Percentiles rank a stretch among this genome's conserved stretches.
phyloP scores from a whole-genome alignment of 1,140 invertebrate species.

The Leptinotarsa texana region DNA sequence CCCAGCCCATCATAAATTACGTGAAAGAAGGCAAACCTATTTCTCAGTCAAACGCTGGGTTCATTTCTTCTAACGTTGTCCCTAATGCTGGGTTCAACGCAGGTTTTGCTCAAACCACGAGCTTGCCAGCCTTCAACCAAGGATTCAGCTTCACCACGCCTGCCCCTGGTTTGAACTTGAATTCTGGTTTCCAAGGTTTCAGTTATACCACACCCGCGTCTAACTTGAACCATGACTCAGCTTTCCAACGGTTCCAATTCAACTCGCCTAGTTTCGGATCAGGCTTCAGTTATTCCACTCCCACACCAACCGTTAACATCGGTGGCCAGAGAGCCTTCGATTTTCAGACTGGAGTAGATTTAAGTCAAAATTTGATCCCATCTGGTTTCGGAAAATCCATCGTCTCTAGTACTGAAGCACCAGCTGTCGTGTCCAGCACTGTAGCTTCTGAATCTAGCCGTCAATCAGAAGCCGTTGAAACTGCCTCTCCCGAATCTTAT shows the following conservation, averaged over 20 bases:
- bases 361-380: not conserved
- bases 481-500: not conserved
- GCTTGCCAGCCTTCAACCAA: not conserved
- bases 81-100: not conserved
- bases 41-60: not conserved
- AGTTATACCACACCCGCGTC: not conserved
- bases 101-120: not conserved
- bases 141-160: not conserved
- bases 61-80: not conserved
- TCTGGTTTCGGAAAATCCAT: not conserved
- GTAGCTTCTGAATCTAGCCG: constrained; percentile 4
- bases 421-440: not conserved
- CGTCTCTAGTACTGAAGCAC: not conserved
- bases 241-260: not conserved
- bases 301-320: not conserved
- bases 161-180: not conserved
- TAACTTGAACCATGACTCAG: not conserved
- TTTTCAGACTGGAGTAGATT: not conserved
- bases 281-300: not conserved
- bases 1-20: constrained; percentile 12
- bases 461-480: not conserved
- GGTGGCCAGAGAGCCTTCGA: not conserved
- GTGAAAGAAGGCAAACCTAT: not conserved
- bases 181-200: not conserved
- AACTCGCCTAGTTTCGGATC: too few relatives aligned